Base-by-base conservation (phyloP, 92 coral and sea anemone species). In the Phymanthus crucifer region DNA sequence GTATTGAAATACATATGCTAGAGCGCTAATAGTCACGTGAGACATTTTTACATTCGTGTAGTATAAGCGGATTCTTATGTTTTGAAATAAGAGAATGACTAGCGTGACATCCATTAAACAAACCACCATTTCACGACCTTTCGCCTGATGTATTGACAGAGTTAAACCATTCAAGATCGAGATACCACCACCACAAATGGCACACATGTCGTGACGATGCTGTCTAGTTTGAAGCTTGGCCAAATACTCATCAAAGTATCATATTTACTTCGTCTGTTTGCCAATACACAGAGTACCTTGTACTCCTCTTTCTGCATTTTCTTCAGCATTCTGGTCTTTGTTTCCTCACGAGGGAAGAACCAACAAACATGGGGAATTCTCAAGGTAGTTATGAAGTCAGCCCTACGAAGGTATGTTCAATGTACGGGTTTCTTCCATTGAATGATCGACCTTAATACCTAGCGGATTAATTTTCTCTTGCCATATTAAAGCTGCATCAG, bases 301-400 rank as follows among this genome's bases (percentile, higher is more conserved):
- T 54, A 21, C 6, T 54, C n/a, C 11, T 4, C 4, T 0, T 11
- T 14, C 27, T 54, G 64, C 6, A 54, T 54, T 54, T 54, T 54
- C 31, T 14, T 54, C 27, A n/a, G 7, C 64, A 21, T 54, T 54
- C 64, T 54, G 27, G 31, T 6, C 27, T 54, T 21, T 19, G 64
- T 9, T 54, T 54, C 10, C 64, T 21, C n/a, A 21, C 26, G 29
- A 54, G 26, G 64, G 27, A 11, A 19, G 11, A 54, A 54, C 5
- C n/a, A 76, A 67, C 23, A 32, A 2, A 1, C 36, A 81, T 81
- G 85, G 85, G 85, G 61, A 73, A 50, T 32, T 33, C 78, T 32
- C 85, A 81, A 71, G 76, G 78, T 5, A 81, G 85, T 31, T 81
- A 81, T 32, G 85, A 54, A 24, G 31, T 73, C 34, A 58, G 79